Base-by-base conservation (phyloP, 2,888 invertebrate species). In the Agrotis puta region DNA sequence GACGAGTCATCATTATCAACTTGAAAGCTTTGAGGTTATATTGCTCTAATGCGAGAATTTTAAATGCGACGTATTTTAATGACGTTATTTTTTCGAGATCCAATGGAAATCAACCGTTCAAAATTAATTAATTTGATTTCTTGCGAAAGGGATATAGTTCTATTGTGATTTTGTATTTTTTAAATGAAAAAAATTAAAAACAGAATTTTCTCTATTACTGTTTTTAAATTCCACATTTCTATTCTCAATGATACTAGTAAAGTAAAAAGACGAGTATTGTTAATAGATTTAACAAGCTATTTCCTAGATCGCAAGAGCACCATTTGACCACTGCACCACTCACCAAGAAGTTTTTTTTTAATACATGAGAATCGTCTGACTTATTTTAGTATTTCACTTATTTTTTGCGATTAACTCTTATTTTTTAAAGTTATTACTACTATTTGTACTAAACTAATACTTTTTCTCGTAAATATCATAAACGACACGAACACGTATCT, bases 401-500 rank as follows among this genome's bases (percentile, higher is more conserved):
- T 88, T 86, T 89, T 86, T 88, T 89, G 87, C 85, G 87, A 90
- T 85, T 85, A 84, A 85, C 81, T 88, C 85, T 87, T 89, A 89
- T 88, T 89, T 86, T 87, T 88, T 87, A 85, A 74, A 87, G 86
- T 90, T 89, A 86, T 83, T 90, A 90, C 88, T 90, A 91, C 86
- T 87, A 87, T 91, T 92, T 92, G 89, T 92, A 93, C 89, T 92
- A 92, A 88, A 88, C 81, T 93, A 94, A 92, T 93, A 94, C 93
- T 95, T 93, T 92, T 94, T 92, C 94, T 92, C 95, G 94, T 96
- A 96, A 96, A 95, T 96, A 96, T 96, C 95, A 95, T 95, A 95
- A 95, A 94, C 92, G 91, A 95, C 94, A 93, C 89, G 95, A 94
- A 96, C 95, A 96, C 95, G 95, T 96, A 96, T 95, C 94, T 91